phyloP scores from a whole-genome alignment of 2,113 vertebrate genomes.

The Vulpes ferrilata region DNA sequence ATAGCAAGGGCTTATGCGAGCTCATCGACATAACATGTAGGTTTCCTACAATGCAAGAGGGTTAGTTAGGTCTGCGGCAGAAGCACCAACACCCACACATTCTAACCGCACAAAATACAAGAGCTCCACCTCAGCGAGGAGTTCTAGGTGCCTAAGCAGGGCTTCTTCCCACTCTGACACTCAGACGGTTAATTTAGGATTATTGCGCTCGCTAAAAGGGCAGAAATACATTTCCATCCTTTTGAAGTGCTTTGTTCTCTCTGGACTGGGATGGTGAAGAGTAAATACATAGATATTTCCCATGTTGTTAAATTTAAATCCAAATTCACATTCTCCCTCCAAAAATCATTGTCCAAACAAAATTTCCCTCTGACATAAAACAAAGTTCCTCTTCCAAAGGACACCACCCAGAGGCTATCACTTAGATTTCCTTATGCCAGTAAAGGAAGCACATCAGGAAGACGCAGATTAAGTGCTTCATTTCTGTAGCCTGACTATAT shows the following conservation, averaged over 20 bases:
- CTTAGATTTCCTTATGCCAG: conserved; percentile 85
- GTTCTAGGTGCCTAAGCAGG: accelerated
- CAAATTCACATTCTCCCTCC: neutral
- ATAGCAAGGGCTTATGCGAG: neutral
- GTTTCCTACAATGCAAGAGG: neutral
- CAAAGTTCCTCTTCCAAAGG: conserved; percentile 69
- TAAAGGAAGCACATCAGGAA: conserved; percentile 83
- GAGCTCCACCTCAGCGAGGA: neutral
- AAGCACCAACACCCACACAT: neutral
- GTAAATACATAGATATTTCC: neutral
- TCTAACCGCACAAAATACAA: neutral
- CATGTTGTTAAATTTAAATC: neutral
- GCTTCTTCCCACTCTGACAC: neutral
- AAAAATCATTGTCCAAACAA: neutral
- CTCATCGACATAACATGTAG: neutral
- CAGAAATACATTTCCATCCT: neutral
- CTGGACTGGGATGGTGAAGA: neutral
- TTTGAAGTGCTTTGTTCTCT: neutral
- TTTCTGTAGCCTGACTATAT: neutral
- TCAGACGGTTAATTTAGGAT: neutral
- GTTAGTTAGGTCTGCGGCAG: neutral
- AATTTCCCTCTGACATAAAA: conserved; percentile 43
- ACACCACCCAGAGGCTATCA: conserved; percentile 81
- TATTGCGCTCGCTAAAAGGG: neutral
- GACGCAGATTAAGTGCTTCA: neutral